phyloP scores from a whole-genome alignment of 2,888 invertebrate genomes.

The Meandrusa payeni region DNA sequence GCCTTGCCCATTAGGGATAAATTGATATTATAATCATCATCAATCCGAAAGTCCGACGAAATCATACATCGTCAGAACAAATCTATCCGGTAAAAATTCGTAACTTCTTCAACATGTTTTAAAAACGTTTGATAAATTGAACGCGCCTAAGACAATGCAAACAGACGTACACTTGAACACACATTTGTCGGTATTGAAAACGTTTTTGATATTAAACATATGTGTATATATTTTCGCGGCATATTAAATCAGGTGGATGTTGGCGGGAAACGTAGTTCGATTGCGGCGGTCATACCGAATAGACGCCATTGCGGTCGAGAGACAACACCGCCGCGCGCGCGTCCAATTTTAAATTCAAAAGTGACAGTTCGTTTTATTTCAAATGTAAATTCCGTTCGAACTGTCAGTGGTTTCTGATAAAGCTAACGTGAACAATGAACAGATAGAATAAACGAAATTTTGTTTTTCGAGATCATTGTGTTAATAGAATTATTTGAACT shows the following conservation, averaged over 20 bases:
- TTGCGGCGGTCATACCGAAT: slow-evolving; percentile 37
- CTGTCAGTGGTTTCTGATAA: slow-evolving; percentile 34
- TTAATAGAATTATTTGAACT: slow-evolving; percentile 13
- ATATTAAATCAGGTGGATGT: slow-evolving; percentile 45
- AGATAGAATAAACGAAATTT: slow-evolving; percentile 26
- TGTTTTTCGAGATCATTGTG: slow-evolving; percentile 5
- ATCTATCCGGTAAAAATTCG: no score
- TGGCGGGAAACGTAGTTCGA: slow-evolving; percentile 46
- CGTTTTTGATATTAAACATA: slow-evolving; percentile 30
- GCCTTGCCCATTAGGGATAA: no score
- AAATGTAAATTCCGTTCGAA: slow-evolving; percentile 25
- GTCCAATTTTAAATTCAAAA: slow-evolving; percentile 28
- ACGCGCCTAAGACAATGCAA: slow-evolving; percentile 19
- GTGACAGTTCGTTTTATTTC: slow-evolving; percentile 38
- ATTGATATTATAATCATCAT: no score
- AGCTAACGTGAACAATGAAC: slow-evolving; percentile 35
- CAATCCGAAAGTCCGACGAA: no score
- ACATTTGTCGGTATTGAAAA: slow-evolving; percentile 28
- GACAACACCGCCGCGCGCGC: slow-evolving; percentile 45
- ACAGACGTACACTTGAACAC: slow-evolving; percentile 27
- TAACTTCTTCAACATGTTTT: no score
- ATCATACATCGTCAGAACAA: no score
- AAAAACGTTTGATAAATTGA: background rate
- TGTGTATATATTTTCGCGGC: slow-evolving; percentile 31
- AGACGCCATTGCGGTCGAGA: slow-evolving; percentile 41